Evolutionary conservation across 2,797 vertebrate species (phyloP).

Genomic region (Enteromius trimaculatus): DNA sequence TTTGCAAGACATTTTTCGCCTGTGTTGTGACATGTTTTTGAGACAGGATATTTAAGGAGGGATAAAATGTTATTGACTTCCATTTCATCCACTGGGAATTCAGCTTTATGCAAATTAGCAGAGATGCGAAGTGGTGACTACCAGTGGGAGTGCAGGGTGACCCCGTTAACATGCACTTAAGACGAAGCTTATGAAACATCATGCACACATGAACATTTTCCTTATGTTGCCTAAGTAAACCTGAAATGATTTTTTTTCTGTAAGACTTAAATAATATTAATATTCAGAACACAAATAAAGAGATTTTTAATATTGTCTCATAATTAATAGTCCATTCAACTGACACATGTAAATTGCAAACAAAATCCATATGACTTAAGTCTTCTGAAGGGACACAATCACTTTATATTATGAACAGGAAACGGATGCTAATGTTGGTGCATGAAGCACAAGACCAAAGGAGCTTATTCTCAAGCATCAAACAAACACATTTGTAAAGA

Average conservation of each 20-base stretch:
- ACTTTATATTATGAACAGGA: background rate
- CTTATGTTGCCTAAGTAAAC: background rate
- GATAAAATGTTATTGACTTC: background rate
- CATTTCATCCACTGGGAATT: background rate
- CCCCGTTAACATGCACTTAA: conserved; percentile 26
- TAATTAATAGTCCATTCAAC: background rate
- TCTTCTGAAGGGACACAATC: background rate
- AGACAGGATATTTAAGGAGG: conserved; percentile 1
- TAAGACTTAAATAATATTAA: background rate
- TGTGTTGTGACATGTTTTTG: conserved; percentile 4
- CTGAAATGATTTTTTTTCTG: background rate
- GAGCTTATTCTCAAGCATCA: background rate
- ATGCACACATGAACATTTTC: background rate
- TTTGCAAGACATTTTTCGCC: background rate
- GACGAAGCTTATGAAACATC: background rate
- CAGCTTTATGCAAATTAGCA: conserved; percentile 21
- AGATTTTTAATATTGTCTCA: background rate
- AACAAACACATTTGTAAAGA: background rate
- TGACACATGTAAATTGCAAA: background rate
- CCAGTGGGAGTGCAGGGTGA: conserved; percentile 20
- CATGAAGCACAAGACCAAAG: background rate
- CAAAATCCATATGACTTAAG: background rate
- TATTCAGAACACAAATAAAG: background rate
- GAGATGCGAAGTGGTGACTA: conserved; percentile 2
- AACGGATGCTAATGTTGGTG: background rate